Base-by-base conservation (phyloP, 2,888 invertebrate genomes). In the Liposcelis brunnea region DNA sequence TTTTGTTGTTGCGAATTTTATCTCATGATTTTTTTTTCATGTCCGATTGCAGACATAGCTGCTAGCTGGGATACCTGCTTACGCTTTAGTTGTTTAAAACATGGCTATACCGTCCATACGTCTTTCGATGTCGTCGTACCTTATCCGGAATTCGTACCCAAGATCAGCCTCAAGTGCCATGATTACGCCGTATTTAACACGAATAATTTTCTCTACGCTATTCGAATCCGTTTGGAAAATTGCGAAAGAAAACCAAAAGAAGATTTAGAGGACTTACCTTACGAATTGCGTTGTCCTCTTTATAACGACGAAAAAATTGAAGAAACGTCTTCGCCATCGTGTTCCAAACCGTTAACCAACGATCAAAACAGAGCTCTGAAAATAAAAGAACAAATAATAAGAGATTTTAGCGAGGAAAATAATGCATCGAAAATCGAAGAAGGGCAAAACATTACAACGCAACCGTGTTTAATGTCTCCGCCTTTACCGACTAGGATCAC, bases 31-130 rank as follows among this genome's bases (percentile, higher is more conserved):
- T 50, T 46, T 36, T 31, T 12, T 12, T 4, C 19, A 18, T 38
- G n/a, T 15, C 14, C 15, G n/a, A 34, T 51, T 51, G 10, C 53
- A 69, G 70, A 69, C 54, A 58, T 69, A 44, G 68, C 66, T 33
- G 68, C 66, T n/a, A 66, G 64, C 49, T 68, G 67, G 67, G 67
- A 68, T 50, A 60, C 63, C 49, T 75, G 75, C 54, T 73, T 75
- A 54, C 71, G 77, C 44, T 74, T 75, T 57, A 60, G 80, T 53
- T 94, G 94, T 60, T 66, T 87, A 47, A 78, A 80, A 58, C 93
- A 94, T 61, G 87, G 90, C 58, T 78, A 90, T 54, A 87, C 90
- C 40, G 77, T 93, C 51, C 91, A 94, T 63, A 87, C 89, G 53
- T 85, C 84, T 59, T 89, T 90, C 61, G 85, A 86, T 58, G 79